Evolutionary conservation across 2,888 invertebrate genomes (phyloP), one percentile per base, ranked within the genome.

Genomic region (Abrostola triplasia): DNA sequence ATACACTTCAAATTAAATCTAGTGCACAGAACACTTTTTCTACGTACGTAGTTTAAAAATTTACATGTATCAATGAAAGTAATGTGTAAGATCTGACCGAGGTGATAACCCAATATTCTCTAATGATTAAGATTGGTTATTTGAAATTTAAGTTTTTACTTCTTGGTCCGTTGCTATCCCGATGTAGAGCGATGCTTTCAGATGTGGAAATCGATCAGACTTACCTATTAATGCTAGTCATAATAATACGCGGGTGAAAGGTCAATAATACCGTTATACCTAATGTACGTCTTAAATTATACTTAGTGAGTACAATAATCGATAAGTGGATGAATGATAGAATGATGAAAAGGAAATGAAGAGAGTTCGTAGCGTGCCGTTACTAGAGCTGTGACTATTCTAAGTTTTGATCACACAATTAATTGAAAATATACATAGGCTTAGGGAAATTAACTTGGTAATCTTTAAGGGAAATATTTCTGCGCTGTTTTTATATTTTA

Each of bases 1-100:
- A 80, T 74, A 81, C 81, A 86, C 84, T 83, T 85, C 79, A 80
- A 77, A 80, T 87, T 84, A 83, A 83, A 79, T 82, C 71, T 87
- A 86, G 79, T 87, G 89, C 89, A 91, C 90, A 63, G 70, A 77
- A 87, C 88, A 89, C 87, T 80, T 89, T 85, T 88, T 85, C 82
- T 85, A 87, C 65, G 82, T 85, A 87, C 65, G 82, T 86, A 87
- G 84, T 78, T 73, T 77, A 83, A 81, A 24, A 72, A 77, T 67
- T 72, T 67, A 77, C 63, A 70, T 74, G 58, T 72, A 68, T 66
- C 58, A 75, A 68, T 62, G 56, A 70, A 58, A 71, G 66, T 68
- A 55, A 66, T 59, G 49, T 65, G 54, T 67, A 56, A 59, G 47
- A 70, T 59, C 67, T 59, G 65, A 52, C n/a, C 24, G 64, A 40